Evolutionary conservation across 2,113 vertebrate species (phyloP).

Genomic region (Rousettus leschenaultii): DNA sequence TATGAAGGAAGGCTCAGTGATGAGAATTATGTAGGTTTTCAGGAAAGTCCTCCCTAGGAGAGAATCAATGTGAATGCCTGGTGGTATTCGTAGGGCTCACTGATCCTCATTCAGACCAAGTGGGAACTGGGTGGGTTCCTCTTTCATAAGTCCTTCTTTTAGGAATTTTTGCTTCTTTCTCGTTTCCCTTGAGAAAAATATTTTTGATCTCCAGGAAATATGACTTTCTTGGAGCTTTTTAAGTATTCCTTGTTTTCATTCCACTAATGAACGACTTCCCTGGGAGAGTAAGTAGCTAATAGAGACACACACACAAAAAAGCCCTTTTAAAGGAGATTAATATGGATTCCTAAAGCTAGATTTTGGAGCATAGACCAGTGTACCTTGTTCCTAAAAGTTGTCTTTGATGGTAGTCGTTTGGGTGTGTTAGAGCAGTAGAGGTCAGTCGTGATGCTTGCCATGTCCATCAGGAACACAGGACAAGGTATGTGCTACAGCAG

Average conservation of each 20-base stretch:
- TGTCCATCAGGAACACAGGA: background rate
- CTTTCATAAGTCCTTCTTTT: background rate
- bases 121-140: background rate
- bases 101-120: background rate
- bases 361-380: background rate
- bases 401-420: background rate
- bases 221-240: constrained; percentile 19
- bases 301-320: background rate
- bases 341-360: background rate
- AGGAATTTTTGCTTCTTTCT: background rate
- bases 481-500: background rate
- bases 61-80: background rate
- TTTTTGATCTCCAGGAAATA: constrained; percentile 45
- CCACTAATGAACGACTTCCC: background rate
- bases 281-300: background rate
- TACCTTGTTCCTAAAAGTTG: background rate
- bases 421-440: background rate
- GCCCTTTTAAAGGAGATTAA: background rate
- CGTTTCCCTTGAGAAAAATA: background rate
- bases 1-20: background rate
- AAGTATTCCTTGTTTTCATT: constrained; percentile 32
- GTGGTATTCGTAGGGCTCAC: too few species aligned
- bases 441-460: accelerated
- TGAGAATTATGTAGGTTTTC: background rate
- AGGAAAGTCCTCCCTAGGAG: background rate